Base-by-base conservation (phyloP, 2,888 invertebrate species). In the Acrobasis suavella region DNA sequence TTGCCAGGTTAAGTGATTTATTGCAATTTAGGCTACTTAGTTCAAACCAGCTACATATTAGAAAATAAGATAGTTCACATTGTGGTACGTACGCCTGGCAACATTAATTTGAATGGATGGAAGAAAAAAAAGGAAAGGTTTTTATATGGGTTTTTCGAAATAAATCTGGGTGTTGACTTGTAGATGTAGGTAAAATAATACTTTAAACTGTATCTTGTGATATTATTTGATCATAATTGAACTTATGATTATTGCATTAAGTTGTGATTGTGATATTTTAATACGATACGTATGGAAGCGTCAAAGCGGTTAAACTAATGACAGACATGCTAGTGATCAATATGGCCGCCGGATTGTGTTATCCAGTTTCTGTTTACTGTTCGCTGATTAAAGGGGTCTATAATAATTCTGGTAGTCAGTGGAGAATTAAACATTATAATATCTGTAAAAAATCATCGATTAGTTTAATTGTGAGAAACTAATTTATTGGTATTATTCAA, bases 271-370 rank as follows among this genome's bases (percentile, higher is more conserved):
- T 68, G 58, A 65, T 69, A 55, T 67, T 65, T 64, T 59, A 51
- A 22, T 60, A 38, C 50, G 69, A 74, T 72, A 68, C 50, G 51
- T 39, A 61, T 50, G 37, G 16, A 16, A 50, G 67, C 67, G 59
- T 67, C 63, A 62, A 58, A 55, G 56, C 59, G 61, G 52, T 56
- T 37, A 39, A 61, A 62, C 51, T 32, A 32, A 2, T 32, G 32
- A 32, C 32, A 17, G 32, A 32, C 32, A 17, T 59, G 64, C 50
- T 37, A 63, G 61, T 70, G 14, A 80, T 75, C 85, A 86, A 85
- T 81, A 86, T 86, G 86, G 86, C 86, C 77, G 81, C 81, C 78
- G 72, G 67, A 71, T 64, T 74, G 68, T 69, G 72, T 77, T 75
- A 51, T 22, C 14, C 51, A 22, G n/a, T 51, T 50, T 75, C 76